Evolutionary conservation across 2,888 invertebrate genomes (phyloP), one percentile per base, ranked within the genome.

Genomic region (Tubiluchus corallicola): DNA sequence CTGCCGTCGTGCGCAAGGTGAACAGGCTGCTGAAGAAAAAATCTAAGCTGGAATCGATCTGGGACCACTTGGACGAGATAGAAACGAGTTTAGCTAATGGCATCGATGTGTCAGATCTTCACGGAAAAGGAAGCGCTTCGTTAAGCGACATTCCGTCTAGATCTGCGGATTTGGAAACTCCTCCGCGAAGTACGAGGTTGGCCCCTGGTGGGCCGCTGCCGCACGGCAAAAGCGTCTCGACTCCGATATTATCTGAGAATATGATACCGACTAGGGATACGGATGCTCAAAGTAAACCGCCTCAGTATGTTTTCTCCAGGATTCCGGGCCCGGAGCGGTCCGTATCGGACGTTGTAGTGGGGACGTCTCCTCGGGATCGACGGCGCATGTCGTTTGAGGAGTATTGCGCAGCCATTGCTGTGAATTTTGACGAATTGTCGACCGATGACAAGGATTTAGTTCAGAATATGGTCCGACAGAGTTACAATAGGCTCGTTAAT

Each of bases 11-110:
- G 9, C 5, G n/a, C 9, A 29, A 29, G 29, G 9, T 29, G 9
- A 29, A n/a, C 29, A 29, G n/a, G 29, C 29, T 29, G 29, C 5
- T n/a, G 29, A 29, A n/a, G 29, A 29, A 29, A n/a, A 29, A 29
- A n/a, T 5, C 5, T 5, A 29, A 29, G 29, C 29, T 29, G 9
- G 29, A 29, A n/a, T 29, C 29, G 29, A 29, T 29, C 29, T 29
- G 29, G 29, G 5, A n/a, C 29, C 9, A 29, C 29, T n/a, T 29
- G 29, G 29, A 29, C 9, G 29, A 29, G 29, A n/a, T 29, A 9
- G 29, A 29, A n/a, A n/a, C n/a, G n/a, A n/a, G n/a, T n/a, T n/a
- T n/a, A n/a, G n/a, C n/a, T n/a, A n/a, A n/a, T n/a, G n/a, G n/a
- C n/a, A n/a, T n/a, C n/a, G n/a, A n/a, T n/a, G n/a, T n/a, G n/a